Evolutionary conservation across 2,113 vertebrate genomes (phyloP), one percentile per base, ranked within the genome.

Genomic region (Donacobius atricapilla): DNA sequence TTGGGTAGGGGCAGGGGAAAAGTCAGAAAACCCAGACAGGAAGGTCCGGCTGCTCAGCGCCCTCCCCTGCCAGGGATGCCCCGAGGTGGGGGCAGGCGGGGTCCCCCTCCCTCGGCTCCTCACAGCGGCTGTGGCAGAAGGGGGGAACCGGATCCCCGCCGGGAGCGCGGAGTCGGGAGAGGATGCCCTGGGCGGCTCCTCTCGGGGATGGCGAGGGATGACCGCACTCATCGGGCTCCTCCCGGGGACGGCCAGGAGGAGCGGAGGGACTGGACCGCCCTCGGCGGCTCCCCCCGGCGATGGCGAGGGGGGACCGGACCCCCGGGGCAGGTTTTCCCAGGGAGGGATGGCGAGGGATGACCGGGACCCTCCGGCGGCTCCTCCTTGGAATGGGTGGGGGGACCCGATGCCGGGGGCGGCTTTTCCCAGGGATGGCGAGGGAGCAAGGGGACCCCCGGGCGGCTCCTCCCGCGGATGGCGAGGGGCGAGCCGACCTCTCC

Each of bases 161-260:
- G n/a, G 35, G 73, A 45, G 5, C 2, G 18, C 39, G 2, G 16
- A 30, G 30, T 1, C 10, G 22, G 5, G 2, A 31, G 5, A 1
- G 19, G n/a, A 21, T 39, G n/a, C 5, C 17, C 58, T 23, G n/a
- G n/a, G n/a, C n/a, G n/a, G 4, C 33, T 80, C 25, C 56, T 70
- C 15, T 3, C 4, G n/a, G 15, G 42, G n/a, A n/a, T n/a, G 40
- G 40, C 40, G 40, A 40, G 60, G 73, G 64, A 27, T 21, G 8
- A 1, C 4, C 30, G 25, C 44, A n/a, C 18, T 4, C 9, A 3
- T 6, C 1, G 3, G 30, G 65, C 11, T 56, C 12, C 66, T 31
- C 54, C 11, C 16, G n/a, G 9, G 13, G 2, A 25, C 15, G 61
- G 37, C 6, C 9, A 24, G 15, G 40, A 15, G 8, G 4, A 11